Evolutionary conservation across 2,113 vertebrate genomes (phyloP).

Genomic region (Cephalopterus ornatus): DNA sequence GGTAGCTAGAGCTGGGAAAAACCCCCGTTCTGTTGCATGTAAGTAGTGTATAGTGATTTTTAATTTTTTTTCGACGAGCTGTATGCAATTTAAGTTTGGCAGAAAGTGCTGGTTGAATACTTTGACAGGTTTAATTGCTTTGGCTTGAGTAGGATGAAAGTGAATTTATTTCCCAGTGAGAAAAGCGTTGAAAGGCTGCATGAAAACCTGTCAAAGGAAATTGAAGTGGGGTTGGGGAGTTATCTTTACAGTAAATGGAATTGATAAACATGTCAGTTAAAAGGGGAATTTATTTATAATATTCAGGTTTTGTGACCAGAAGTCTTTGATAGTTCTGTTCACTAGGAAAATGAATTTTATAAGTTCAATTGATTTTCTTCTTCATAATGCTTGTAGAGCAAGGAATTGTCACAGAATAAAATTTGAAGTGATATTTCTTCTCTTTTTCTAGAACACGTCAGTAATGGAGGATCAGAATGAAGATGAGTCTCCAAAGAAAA

Average conservation of each 20-base stretch:
- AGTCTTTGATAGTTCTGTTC: not conserved
- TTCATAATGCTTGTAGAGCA: slow-evolving; percentile 3
- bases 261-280: slow-evolving; percentile 57
- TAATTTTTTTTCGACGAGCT: not conserved
- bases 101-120: slow-evolving; percentile 50
- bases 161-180: slow-evolving; percentile 63
- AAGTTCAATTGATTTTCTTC: not conserved
- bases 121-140: slow-evolving; percentile 62
- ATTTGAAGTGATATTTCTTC: slow-evolving; percentile 52
- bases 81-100: slow-evolving; percentile 35
- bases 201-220: slow-evolving; percentile 58
- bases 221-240: slow-evolving; percentile 33
- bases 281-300: slow-evolving; percentile 27
- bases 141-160: slow-evolving; percentile 57
- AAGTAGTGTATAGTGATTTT: not conserved
- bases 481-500: slow-evolving; percentile 97
- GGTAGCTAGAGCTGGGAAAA: not conserved
- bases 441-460: slow-evolving; percentile 84
- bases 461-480: slow-evolving; percentile 98
- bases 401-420: slow-evolving; percentile 11
- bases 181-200: slow-evolving; percentile 43
- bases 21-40: not conserved
- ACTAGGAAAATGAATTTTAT: slow-evolving; percentile 31
- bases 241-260: slow-evolving; percentile 56
- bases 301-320: slow-evolving; percentile 9